Evolutionary conservation across 2,888 invertebrate genomes (phyloP).

Genomic region (Chloromyia formosa): DNA sequence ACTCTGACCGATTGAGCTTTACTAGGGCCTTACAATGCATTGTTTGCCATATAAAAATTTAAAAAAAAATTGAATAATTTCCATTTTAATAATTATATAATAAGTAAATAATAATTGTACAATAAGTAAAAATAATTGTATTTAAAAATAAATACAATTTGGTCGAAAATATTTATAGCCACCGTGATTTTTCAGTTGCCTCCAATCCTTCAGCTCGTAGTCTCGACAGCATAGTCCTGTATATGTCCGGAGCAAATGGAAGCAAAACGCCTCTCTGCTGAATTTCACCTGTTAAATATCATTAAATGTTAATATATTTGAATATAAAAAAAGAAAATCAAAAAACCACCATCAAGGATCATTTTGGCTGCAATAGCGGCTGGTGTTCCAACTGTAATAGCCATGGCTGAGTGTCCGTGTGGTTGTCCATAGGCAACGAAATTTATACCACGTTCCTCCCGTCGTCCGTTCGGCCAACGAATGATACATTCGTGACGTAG

Average conservation of each 20-base stretch:
- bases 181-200: slow-evolving; percentile 73
- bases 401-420: slow-evolving; percentile 93
- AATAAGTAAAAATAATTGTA: too few species aligned
- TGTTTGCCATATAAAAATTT: too few species aligned
- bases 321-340: not conserved
- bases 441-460: slow-evolving; percentile 84
- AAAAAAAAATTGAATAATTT: too few species aligned
- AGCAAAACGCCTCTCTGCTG: slow-evolving; percentile 93
- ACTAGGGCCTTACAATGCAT: too few species aligned
- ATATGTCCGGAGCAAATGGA: slow-evolving; percentile 92
- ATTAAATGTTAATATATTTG: not conserved
- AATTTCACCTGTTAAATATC: slow-evolving; percentile 76
- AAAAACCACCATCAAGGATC: slow-evolving; percentile 80
- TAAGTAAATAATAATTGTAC: too few species aligned
- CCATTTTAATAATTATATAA: too few species aligned
- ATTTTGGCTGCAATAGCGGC: slow-evolving; percentile 97
- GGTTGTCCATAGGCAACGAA: slow-evolving; percentile 90
- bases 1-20: too few species aligned
- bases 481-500: slow-evolving; percentile 93
- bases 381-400: slow-evolving; percentile 90
- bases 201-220: slow-evolving; percentile 85
- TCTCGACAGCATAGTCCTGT: slow-evolving; percentile 88
- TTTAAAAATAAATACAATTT: slow-evolving; percentile 1
- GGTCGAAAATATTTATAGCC: slow-evolving; percentile 1
- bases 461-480: slow-evolving; percentile 86